Evolutionary conservation across 2,113 vertebrate species (phyloP).

Genomic region (Athene noctua): DNA sequence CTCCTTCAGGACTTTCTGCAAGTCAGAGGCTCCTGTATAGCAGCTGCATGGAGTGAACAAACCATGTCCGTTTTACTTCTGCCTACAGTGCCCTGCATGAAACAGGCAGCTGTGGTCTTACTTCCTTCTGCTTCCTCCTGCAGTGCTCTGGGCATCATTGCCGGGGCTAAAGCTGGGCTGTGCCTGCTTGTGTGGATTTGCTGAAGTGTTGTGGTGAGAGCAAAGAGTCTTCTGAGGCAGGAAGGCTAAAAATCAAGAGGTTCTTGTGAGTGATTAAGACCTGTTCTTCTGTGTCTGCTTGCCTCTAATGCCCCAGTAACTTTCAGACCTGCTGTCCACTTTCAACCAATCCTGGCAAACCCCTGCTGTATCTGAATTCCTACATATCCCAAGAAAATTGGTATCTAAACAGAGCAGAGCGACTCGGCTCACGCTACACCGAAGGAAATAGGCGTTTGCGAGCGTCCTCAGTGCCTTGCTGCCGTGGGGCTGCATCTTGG

Average conservation of each 20-base stretch:
- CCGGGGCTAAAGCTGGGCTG: rapidly evolving
- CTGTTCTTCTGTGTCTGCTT: background rate
- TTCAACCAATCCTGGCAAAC: background rate
- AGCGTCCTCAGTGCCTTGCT: background rate
- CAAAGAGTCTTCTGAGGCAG: background rate
- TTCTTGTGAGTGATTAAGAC: background rate
- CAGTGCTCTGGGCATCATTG: background rate
- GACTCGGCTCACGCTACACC: rapidly evolving
- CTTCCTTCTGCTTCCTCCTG: background rate
- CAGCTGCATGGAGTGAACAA: background rate
- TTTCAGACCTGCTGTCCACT: background rate
- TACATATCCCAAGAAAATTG: background rate
- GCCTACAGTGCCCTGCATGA: background rate
- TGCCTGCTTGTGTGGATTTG: background rate
- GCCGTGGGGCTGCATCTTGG: background rate
- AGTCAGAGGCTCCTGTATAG: background rate
- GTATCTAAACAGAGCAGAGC: background rate
- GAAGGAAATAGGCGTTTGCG: background rate
- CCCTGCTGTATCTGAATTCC: background rate
- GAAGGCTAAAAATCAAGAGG: background rate
- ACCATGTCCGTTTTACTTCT: rapidly evolving
- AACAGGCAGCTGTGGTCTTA: no score
- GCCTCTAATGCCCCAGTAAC: background rate
- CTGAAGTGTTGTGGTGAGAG: background rate
- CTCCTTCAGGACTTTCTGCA: background rate